phyloP scores from a whole-genome alignment of 1,140 invertebrate genomes.

The Pararge aegeria region DNA sequence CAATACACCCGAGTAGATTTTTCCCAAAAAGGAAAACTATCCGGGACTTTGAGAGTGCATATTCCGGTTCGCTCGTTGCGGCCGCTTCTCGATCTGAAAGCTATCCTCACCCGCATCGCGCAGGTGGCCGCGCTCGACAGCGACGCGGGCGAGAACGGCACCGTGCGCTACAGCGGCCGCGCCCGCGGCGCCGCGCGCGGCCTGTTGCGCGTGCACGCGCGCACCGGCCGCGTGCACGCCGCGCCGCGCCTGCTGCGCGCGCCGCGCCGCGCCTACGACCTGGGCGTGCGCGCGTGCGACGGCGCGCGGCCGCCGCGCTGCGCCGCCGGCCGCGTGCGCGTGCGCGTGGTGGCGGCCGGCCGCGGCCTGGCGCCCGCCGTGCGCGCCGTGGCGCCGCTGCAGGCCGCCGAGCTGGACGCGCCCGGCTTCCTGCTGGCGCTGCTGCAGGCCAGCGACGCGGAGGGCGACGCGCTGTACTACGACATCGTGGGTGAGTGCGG shows the following conservation, averaged over 20 bases:
- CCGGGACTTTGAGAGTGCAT: too few relatives aligned
- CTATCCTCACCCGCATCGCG: too few relatives aligned
- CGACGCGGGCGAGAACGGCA: slow-evolving; percentile 90
- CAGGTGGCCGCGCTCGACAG: slow-evolving; percentile 92
- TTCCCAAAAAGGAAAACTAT: too few relatives aligned
- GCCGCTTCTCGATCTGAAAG: too few relatives aligned
- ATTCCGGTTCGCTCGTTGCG: too few relatives aligned
- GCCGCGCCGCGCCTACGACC: slow-evolving; percentile 88
- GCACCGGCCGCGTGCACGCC: slow-evolving; percentile 50
- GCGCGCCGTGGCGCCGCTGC: slow-evolving; percentile 83
- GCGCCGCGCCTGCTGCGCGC: slow-evolving; percentile 75
- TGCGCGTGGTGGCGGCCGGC: slow-evolving; percentile 83
- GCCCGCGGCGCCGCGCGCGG: slow-evolving; percentile 53
- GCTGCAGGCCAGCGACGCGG: slow-evolving; percentile 90
- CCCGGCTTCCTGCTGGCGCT: slow-evolving; percentile 91
- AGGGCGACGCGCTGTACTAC: slow-evolving; percentile 93
- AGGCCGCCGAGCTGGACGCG: slow-evolving; percentile 91
- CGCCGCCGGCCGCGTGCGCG: slow-evolving; percentile 85
- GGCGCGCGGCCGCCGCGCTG: slow-evolving; percentile 85
- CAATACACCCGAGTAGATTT: too few relatives aligned
- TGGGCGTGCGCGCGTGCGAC: slow-evolving; percentile 90
- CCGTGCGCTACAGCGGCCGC: slow-evolving; percentile 77
- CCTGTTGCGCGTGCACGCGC: slow-evolving; percentile 49
- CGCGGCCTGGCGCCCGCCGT: slow-evolving; percentile 82
- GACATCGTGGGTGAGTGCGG: slow-evolving; percentile 90